These are phyloP conservation scores for Arge pagana DNA, from an alignment of 2,888 invertebrate genomes.

Conservation along the genomic window DNA sequence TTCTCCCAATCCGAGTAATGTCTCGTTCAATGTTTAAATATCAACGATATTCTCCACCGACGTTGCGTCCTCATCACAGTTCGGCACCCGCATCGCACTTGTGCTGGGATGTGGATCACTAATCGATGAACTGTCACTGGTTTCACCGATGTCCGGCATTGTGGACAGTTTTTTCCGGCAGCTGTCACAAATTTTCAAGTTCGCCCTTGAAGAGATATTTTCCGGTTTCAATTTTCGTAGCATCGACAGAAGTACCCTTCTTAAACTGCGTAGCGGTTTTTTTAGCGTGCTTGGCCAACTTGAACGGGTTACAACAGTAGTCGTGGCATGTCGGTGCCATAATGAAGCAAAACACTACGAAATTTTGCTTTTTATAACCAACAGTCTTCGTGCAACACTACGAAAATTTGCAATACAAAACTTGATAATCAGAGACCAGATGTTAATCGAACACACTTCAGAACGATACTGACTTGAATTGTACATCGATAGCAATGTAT, in stretches of 20 bases:
- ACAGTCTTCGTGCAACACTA: too few relatives aligned
- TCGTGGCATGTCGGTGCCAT: constrained; percentile 1
- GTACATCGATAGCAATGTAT: not conserved
- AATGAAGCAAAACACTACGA: not conserved
- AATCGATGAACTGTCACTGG: not conserved
- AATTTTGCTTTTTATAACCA: not conserved
- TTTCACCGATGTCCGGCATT: constrained; percentile 2
- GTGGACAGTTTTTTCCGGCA: not conserved
- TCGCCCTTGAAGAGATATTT: not conserved
- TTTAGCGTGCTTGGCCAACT: not conserved
- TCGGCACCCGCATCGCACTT: not conserved
- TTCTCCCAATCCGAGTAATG: not conserved
- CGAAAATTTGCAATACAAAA: not conserved
- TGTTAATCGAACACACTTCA: constrained; percentile 1
- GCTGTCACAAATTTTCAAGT: constrained; percentile 4
- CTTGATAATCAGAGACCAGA: not conserved
- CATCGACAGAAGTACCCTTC: not conserved
- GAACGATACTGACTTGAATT: constrained; percentile 1
- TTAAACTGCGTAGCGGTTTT: not conserved
- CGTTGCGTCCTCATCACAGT: not conserved
- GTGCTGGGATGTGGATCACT: not conserved
- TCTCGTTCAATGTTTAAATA: not conserved
- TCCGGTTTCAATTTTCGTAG: not conserved
- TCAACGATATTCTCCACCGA: not conserved
- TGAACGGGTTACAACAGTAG: not conserved